phyloP scores from a whole-genome alignment of 1,140 invertebrate genomes.

The Drosophila eugracilis region DNA sequence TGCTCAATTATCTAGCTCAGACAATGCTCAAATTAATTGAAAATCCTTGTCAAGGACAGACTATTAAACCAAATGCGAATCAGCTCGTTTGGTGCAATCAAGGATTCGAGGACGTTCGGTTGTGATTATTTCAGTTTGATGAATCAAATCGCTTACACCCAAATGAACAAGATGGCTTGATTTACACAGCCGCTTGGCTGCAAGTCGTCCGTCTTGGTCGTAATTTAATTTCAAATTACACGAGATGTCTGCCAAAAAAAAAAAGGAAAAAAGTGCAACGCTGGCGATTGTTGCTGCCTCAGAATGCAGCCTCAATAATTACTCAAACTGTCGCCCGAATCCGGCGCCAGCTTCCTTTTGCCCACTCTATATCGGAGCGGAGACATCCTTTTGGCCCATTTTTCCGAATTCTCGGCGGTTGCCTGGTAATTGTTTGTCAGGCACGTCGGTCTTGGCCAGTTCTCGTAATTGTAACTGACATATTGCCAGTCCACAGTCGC shows the following conservation, averaged over 20 bases:
- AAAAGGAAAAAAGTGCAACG: constrained; percentile 27
- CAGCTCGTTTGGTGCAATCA: constrained; percentile 26
- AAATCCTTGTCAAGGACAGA: constrained; percentile 5
- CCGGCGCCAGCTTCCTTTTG: constrained; percentile 29
- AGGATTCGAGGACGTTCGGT: constrained; percentile 17
- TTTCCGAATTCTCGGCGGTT: constrained; percentile 32
- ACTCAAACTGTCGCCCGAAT: constrained; percentile 79
- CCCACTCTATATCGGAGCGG: constrained; percentile 19
- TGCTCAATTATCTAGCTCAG: constrained; percentile 4
- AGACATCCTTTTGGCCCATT: constrained; percentile 42
- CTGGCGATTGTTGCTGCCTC: constrained; percentile 44
- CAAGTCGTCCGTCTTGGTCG: constrained; percentile 8
- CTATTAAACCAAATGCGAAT: constrained; percentile 5
- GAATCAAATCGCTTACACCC: constrained; percentile 68
- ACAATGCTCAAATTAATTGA: constrained; percentile 3
- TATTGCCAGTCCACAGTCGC: constrained; percentile 52
- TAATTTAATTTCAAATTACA: constrained; percentile 83
- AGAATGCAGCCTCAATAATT: constrained; percentile 78
- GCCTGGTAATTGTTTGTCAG: constrained; percentile 79
- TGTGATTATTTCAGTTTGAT: constrained; percentile 40
- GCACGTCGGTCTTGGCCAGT: constrained; percentile 54
- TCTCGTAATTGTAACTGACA: constrained; percentile 75
- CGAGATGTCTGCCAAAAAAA: constrained; percentile 61
- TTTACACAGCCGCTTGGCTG: constrained; percentile 14
- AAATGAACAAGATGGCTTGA: constrained; percentile 51